These are phyloP conservation scores for Tetragonisca angustula DNA, from an alignment of 2,888 invertebrate species.

Conservation along the genomic window DNA sequence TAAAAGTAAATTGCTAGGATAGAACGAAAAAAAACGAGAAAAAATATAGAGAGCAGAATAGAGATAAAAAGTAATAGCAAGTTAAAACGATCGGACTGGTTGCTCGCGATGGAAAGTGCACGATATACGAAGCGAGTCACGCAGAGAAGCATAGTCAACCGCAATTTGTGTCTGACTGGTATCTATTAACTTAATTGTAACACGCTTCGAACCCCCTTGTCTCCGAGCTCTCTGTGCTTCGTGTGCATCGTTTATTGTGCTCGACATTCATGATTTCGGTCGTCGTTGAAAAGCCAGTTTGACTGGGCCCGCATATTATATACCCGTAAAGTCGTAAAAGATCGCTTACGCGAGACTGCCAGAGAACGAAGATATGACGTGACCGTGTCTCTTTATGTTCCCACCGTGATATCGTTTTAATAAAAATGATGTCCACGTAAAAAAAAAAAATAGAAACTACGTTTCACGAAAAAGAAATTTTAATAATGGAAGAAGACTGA, in stretches of 20 bases:
- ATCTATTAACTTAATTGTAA: conserved; percentile 82
- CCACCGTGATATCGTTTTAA: conserved; percentile 27
- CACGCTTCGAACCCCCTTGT: conserved; percentile 66
- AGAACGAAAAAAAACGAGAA: neutral
- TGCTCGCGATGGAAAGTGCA: conserved; percentile 11
- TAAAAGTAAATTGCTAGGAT: neutral
- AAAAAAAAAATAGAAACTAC: neutral
- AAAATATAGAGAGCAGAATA: too few relatives aligned
- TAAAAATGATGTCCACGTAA: conserved; percentile 17
- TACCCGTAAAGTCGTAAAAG: conserved; percentile 63
- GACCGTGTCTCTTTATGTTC: conserved; percentile 31
- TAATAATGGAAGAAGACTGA: neutral
- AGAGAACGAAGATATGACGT: conserved; percentile 7
- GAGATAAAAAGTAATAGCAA: neutral
- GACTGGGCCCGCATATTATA: conserved; percentile 65
- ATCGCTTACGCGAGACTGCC: conserved; percentile 53
- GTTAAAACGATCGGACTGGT: neutral
- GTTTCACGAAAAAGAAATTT: neutral
- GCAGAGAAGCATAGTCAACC: conserved; percentile 40
- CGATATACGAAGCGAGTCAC: conserved; percentile 37
- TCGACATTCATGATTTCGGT: conserved; percentile 55
- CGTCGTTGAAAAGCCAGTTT: conserved; percentile 58
- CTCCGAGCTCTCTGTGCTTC: conserved; percentile 33
- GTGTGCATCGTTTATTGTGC: conserved; percentile 59
- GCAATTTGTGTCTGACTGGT: conserved; percentile 81